Evolutionary conservation across 2,888 invertebrate species (phyloP).

Genomic region (Xestia xanthographa): DNA sequence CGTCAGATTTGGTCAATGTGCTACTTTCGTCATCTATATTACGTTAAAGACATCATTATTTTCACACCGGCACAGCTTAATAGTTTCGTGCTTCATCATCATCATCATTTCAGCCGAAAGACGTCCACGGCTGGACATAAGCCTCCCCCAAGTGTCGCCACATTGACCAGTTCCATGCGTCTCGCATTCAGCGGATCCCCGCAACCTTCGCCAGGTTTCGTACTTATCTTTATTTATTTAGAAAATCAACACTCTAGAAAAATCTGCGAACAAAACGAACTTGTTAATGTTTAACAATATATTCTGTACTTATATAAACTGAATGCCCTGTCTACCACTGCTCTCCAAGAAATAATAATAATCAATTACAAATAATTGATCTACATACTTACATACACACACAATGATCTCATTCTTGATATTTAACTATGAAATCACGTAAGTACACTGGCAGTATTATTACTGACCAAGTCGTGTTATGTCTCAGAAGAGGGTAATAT

Average conservation of each 20-base stretch:
- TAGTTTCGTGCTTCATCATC: too few relatives aligned
- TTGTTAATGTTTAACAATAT: background rate
- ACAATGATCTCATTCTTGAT: slow-evolving; percentile 36
- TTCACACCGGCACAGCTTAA: background rate
- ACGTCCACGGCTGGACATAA: too few relatives aligned
- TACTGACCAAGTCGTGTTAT: slow-evolving; percentile 17
- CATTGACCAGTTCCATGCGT: too few relatives aligned
- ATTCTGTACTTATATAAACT: slow-evolving; percentile 17
- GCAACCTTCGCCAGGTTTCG: too few relatives aligned
- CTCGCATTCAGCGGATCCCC: too few relatives aligned
- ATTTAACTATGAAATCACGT: slow-evolving; percentile 37
- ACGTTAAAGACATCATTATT: background rate
- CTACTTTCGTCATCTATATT: background rate
- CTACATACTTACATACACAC: slow-evolving; percentile 3
- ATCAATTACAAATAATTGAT: slow-evolving; percentile 38
- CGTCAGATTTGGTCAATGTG: too few relatives aligned
- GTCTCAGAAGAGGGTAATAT: slow-evolving; percentile 52
- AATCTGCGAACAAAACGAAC: background rate
- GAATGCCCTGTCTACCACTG: slow-evolving; percentile 13
- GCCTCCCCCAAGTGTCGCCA: too few relatives aligned
- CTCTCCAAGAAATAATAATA: slow-evolving; percentile 43
- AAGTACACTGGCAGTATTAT: slow-evolving; percentile 18
- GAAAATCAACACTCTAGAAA: background rate
- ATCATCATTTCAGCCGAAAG: too few relatives aligned
- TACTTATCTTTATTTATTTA: background rate